These are phyloP conservation scores for Equus przewalskii DNA, from an alignment of 2,113 vertebrate species.

Conservation along the genomic window DNA sequence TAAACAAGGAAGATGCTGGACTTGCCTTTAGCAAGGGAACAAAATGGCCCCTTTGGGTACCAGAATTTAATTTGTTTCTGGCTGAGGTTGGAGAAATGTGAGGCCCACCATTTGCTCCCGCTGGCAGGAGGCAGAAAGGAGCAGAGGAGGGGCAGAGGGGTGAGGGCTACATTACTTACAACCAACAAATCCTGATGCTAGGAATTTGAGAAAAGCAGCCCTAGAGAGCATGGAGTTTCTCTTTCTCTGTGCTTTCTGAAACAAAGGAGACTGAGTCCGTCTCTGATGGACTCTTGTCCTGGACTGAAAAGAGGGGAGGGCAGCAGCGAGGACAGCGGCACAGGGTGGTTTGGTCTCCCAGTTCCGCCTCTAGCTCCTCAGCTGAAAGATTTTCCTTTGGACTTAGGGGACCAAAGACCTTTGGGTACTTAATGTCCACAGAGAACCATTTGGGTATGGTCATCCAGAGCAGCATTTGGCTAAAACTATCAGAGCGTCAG, in stretches of 20 bases:
- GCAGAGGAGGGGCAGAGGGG: neutral
- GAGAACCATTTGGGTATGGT: neutral
- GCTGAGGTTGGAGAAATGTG: neutral
- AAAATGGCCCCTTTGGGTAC: neutral
- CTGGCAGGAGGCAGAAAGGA: neutral
- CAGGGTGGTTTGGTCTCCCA: neutral
- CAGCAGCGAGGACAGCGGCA: neutral
- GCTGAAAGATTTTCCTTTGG: neutral
- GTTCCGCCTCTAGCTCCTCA: neutral
- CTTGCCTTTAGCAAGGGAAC: slow-evolving; percentile 17
- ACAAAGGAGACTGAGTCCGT: neutral
- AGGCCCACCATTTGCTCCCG: neutral
- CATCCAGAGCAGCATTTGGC: neutral
- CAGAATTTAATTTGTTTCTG: slow-evolving; percentile 7
- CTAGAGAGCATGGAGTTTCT: neutral
- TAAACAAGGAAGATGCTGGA: neutral
- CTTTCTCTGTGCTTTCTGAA: slow-evolving; percentile 11
- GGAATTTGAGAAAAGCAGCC: neutral
- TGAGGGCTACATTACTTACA: neutral
- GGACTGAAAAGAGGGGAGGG: neutral
- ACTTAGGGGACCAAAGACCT: neutral
- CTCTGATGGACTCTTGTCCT: neutral
- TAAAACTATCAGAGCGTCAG: neutral
- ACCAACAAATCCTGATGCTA: neutral
- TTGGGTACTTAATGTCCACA: neutral